These are phyloP conservation scores for Cyprinodon diabolis DNA, from an alignment of 2,797 vertebrate genomes.

Conservation along the genomic window DNA sequence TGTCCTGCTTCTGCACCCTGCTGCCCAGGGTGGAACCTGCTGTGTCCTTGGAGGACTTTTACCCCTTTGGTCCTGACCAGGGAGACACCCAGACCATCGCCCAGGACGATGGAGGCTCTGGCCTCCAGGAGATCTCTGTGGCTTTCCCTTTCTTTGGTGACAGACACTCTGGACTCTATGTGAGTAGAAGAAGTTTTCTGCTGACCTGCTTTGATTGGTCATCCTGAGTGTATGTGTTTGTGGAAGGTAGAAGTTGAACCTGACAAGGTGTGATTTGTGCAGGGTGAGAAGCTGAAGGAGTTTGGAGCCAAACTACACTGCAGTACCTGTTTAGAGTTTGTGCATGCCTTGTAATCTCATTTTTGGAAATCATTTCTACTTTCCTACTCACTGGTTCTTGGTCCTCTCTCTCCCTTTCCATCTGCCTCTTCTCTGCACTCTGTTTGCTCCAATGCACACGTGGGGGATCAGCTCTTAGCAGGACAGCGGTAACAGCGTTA, in stretches of 20 bases:
- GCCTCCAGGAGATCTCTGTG: slow-evolving; percentile 88
- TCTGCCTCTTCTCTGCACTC: slow-evolving; percentile 39
- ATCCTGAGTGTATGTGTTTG: slow-evolving; percentile 44
- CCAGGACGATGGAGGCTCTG: slow-evolving; percentile 96
- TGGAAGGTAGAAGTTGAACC: slow-evolving; percentile 59
- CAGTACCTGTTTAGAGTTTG: slow-evolving; percentile 56
- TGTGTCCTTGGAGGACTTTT: slow-evolving; percentile 91
- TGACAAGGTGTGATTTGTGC: slow-evolving; percentile 68
- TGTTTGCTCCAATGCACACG: slow-evolving; percentile 33
- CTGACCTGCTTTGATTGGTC: slow-evolving; percentile 34
- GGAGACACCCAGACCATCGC: slow-evolving; percentile 88
- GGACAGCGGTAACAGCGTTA: slow-evolving; percentile 48
- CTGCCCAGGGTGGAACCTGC: slow-evolving; percentile 72
- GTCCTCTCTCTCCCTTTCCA: slow-evolving; percentile 38
- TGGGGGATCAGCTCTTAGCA: slow-evolving; percentile 44
- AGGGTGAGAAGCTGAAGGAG: slow-evolving; percentile 56
- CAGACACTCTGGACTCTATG: slow-evolving; percentile 91
- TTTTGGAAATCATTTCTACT: slow-evolving; percentile 49
- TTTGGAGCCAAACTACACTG: slow-evolving; percentile 61
- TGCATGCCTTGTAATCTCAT: slow-evolving; percentile 56
- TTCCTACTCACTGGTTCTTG: slow-evolving; percentile 18
- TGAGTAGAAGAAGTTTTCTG: slow-evolving; percentile 81
- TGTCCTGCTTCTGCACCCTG: slow-evolving; percentile 75
- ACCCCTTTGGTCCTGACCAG: slow-evolving; percentile 87
- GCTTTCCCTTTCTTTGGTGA: slow-evolving; percentile 95